phyloP scores from a whole-genome alignment of 2,888 invertebrate genomes.

The Geophilus truncorum region DNA sequence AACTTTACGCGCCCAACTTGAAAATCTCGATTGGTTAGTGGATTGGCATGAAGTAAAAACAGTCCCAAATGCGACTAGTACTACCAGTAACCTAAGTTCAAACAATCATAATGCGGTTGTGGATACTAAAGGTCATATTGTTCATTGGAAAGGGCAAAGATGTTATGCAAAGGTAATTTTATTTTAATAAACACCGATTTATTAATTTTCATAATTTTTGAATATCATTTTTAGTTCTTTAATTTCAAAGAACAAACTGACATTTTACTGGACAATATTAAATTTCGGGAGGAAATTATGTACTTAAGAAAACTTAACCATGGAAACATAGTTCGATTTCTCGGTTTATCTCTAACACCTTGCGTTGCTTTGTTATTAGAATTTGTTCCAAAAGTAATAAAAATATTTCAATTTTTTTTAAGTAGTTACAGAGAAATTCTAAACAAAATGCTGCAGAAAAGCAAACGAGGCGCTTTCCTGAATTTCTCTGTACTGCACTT shows the following conservation, averaged over 20 bases:
- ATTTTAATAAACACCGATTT: not conserved
- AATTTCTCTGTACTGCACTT: too few species aligned
- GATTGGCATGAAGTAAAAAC: not conserved
- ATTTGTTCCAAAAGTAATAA: constrained; percentile 16
- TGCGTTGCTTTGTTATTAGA: not conserved
- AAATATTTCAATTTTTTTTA: not conserved
- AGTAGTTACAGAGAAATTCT: too few species aligned
- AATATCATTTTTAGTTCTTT: not conserved
- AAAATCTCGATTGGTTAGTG: constrained; percentile 30
- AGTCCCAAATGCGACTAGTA: not conserved
- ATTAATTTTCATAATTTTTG: not conserved
- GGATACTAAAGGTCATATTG: not conserved
- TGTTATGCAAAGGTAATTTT: constrained; percentile 23
- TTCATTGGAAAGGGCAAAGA: constrained; percentile 17
- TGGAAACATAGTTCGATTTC: constrained; percentile 11
- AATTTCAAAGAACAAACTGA: not conserved
- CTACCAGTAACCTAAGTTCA: constrained; percentile 3
- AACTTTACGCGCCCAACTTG: not conserved
- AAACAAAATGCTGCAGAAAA: too few species aligned
- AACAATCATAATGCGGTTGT: not conserved
- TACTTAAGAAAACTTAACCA: constrained; percentile 6
- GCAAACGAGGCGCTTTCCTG: too few species aligned
- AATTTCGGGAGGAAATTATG: constrained; percentile 6
- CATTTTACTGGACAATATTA: not conserved
- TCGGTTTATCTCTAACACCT: not conserved